These are phyloP conservation scores for Pseudomyrmex flavicornis DNA, from an alignment of 1,140 invertebrate genomes.

Conservation along the genomic window DNA sequence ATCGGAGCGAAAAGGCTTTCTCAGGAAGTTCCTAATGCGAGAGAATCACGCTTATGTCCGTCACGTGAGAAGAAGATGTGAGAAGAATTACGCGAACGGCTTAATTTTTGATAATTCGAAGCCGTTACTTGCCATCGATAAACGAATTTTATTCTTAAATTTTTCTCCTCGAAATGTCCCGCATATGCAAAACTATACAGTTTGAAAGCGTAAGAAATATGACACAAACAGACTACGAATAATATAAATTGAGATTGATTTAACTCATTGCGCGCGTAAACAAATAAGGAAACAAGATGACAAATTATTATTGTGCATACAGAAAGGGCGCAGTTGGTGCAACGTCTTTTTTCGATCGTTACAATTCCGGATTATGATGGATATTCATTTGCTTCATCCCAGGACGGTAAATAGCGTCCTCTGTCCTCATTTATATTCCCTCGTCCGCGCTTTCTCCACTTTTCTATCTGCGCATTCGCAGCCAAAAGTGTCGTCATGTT, in stretches of 20 bases:
- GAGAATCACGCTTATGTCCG: conserved; percentile 45
- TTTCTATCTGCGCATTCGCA: not conserved
- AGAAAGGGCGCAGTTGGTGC: conserved; percentile 18
- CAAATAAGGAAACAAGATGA: conserved; percentile 11
- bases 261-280: conserved; percentile 11
- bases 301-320: conserved; percentile 4
- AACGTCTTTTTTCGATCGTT: conserved; percentile 15
- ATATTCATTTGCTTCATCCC: conserved; percentile 42
- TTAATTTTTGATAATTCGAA: conserved; percentile 3
- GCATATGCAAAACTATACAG: too few relatives aligned
- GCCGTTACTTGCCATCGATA: not conserved
- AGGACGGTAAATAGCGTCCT: conserved; percentile 1
- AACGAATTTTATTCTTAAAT: not conserved
- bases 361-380: conserved; percentile 29
- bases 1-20: conserved; percentile 58
- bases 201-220: not conserved
- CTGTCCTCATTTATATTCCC: not conserved
- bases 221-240: not conserved
- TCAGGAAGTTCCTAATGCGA: conserved; percentile 61
- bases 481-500: not conserved
- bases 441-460: not conserved
- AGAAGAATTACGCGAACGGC: not conserved
- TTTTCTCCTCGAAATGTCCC: not conserved
- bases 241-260: conserved; percentile 1
- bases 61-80: not conserved